Evolutionary conservation across 2,797 vertebrate species (phyloP).

Genomic region (Chromis chromis): DNA sequence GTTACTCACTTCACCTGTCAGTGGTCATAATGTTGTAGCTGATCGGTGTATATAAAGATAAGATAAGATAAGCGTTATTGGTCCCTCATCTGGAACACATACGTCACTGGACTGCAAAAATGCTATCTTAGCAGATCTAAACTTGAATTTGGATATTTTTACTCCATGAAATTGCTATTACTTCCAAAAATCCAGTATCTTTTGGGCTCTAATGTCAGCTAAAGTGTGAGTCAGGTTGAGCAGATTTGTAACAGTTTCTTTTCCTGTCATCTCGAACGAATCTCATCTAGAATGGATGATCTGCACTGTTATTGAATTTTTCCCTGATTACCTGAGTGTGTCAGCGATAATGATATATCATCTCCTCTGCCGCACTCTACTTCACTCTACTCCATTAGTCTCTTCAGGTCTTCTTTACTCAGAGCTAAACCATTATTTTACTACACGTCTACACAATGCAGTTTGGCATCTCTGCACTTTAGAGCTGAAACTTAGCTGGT

Average conservation of each 20-base stretch:
- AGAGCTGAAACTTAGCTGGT: too few species aligned
- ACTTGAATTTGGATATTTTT: too few species aligned
- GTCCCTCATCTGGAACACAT: too few species aligned
- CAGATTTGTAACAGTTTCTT: neutral
- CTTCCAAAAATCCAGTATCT: too few species aligned
- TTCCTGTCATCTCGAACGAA: neutral
- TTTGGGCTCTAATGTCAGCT: slow-evolving; percentile 20
- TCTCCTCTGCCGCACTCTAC: neutral
- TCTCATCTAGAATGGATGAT: neutral
- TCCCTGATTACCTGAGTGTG: neutral
- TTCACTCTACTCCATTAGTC: neutral
- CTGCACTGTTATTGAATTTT: neutral
- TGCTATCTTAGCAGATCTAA: too few species aligned
- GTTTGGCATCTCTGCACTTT: neutral
- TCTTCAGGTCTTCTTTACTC: neutral
- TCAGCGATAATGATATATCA: neutral
- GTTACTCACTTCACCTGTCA: too few species aligned
- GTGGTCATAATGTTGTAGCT: too few species aligned
- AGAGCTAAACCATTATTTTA: neutral
- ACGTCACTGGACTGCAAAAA: too few species aligned
- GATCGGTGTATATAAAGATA: too few species aligned
- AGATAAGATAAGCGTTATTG: too few species aligned
- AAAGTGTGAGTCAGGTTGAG: slow-evolving; percentile 9
- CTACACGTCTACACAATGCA: neutral
- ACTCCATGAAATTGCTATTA: too few species aligned